phyloP scores from a whole-genome alignment of 2,888 invertebrate genomes.

The Liposcelis brunnea region DNA sequence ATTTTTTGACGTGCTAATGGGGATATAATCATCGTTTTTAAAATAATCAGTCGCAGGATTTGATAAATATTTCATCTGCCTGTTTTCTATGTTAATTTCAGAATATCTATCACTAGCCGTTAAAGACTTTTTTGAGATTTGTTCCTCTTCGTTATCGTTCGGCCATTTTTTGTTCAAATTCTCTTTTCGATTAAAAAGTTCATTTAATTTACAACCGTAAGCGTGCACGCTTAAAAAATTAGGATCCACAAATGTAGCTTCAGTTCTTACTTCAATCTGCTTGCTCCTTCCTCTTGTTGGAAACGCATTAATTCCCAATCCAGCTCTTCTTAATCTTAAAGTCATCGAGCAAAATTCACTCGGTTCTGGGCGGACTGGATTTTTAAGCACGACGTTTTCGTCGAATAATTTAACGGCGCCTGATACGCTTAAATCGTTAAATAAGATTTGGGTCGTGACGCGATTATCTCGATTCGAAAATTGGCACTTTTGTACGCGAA shows the following conservation, averaged over 20 bases:
- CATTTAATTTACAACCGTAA: constrained; percentile 46
- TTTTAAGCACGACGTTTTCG: constrained; percentile 15
- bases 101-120: constrained; percentile 21
- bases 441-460: constrained; percentile 55
- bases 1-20: too few species aligned
- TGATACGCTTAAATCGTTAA: constrained; percentile 63
- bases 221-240: constrained; percentile 74
- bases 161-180: constrained; percentile 14
- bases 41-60: too few species aligned
- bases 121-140: constrained; percentile 28
- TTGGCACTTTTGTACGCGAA: constrained; percentile 51
- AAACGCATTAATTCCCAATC: constrained; percentile 41
- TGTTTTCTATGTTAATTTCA: too few species aligned
- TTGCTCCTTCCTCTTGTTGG: constrained; percentile 41
- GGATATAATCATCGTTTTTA: too few species aligned
- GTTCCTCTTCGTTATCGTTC: background rate
- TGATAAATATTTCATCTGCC: too few species aligned
- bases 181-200: constrained; percentile 15
- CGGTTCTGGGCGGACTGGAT: constrained; percentile 18
- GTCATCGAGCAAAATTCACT: constrained; percentile 59
- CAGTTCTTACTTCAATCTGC: constrained; percentile 56
- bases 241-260: constrained; percentile 69
- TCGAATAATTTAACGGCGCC: constrained; percentile 38
- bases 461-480: constrained; percentile 58
- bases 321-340: constrained; percentile 53